A percentile compares a stretch with the other conserved stretches of the same genome.
These are phyloP conservation scores for Cydia splendana DNA, from an alignment of 1,140 invertebrate species.

Conservation along the genomic window DNA sequence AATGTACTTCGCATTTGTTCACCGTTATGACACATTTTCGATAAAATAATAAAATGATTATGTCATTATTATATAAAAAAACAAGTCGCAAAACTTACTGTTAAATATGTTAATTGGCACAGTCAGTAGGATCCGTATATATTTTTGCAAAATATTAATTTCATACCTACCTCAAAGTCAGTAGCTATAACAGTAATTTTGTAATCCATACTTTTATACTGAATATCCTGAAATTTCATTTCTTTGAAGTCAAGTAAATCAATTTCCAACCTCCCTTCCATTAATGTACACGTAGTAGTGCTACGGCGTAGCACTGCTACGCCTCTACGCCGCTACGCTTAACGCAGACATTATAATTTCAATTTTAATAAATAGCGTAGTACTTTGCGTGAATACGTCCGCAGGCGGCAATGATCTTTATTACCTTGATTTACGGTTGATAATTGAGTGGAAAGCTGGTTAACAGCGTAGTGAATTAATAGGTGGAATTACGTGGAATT, in stretches of 20 bases:
- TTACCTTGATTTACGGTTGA: not conserved
- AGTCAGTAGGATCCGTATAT: not conserved
- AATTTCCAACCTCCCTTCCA: not conserved
- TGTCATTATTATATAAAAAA: no score
- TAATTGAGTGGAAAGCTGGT: not conserved
- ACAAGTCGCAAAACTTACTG: no score
- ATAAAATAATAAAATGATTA: no score
- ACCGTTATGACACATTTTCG: no score
- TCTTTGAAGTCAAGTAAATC: constrained; percentile 7
- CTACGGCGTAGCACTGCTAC: not conserved
- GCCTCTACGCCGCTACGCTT: not conserved
- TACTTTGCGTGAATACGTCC: not conserved
- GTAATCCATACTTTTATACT: not conserved
- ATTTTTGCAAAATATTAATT: not conserved
- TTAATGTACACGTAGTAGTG: not conserved
- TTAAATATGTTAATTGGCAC: not conserved
- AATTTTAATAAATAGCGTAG: constrained; percentile 20
- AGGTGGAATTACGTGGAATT: no score
- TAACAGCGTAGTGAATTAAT: not conserved
- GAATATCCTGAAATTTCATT: not conserved
- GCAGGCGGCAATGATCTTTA: not conserved
- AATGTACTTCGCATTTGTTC: no score
- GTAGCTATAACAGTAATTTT: not conserved
- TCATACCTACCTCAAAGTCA: not conserved
- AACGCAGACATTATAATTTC: constrained; percentile 2